phyloP scores from a whole-genome alignment of 2,888 invertebrate genomes.

The Pyralis farinalis region DNA sequence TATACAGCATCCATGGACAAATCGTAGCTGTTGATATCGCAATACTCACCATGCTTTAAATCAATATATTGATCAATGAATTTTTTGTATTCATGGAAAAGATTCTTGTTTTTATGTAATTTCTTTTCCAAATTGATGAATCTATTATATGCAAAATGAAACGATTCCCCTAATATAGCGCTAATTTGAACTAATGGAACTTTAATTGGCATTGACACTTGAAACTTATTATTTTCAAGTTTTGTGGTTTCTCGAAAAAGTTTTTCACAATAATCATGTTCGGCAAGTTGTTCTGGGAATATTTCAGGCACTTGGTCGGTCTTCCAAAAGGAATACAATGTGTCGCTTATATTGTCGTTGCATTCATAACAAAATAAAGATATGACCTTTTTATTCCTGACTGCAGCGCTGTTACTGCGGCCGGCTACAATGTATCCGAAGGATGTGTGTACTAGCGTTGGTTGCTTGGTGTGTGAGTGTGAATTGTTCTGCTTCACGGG shows the following conservation, averaged over 20 bases:
- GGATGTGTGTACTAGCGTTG: no score
- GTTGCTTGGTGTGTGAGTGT: no score
- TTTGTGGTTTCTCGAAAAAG: not conserved
- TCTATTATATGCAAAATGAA: not conserved
- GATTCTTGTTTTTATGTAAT: slow-evolving; percentile 5
- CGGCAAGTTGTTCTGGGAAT: not conserved
- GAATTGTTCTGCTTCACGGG: no score
- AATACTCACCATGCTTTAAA: slow-evolving; percentile 12
- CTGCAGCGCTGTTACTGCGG: no score
- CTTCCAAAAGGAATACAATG: slow-evolving; percentile 22
- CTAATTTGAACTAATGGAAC: not conserved
- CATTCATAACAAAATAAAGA: no score
- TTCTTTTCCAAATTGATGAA: not conserved
- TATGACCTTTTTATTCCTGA: no score
- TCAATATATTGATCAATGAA: slow-evolving; percentile 16
- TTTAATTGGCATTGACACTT: slow-evolving; percentile 1
- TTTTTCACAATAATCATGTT: not conserved
- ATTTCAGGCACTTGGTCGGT: slow-evolving; percentile 11
- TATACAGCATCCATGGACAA: slow-evolving; percentile 13
- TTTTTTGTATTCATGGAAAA: slow-evolving; percentile 11
- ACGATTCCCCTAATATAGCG: slow-evolving; percentile 1
- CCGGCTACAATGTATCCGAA: no score
- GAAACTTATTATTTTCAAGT: not conserved
- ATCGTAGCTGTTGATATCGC: slow-evolving; percentile 11
- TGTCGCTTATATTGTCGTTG: slow-evolving; percentile 14